Percentiles rank a stretch among this genome's conserved stretches.
Evolutionary conservation across 1,140 invertebrate genomes (phyloP).

Genomic region (Apocrypta bakeri): DNA sequence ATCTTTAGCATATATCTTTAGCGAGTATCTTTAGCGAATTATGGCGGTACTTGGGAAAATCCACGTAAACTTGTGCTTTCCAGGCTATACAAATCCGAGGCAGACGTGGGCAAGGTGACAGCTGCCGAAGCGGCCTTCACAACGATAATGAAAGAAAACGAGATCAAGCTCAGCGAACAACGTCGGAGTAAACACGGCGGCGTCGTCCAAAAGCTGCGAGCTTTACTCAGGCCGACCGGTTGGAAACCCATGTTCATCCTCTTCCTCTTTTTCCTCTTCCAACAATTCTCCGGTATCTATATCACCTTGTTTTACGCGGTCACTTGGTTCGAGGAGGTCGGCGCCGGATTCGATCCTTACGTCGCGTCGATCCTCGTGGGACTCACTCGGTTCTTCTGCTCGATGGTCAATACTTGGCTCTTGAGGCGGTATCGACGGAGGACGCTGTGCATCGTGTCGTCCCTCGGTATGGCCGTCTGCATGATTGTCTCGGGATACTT

Average conservation of each 20-base stretch:
- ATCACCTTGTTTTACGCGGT: constrained; percentile 83
- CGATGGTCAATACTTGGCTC: constrained; percentile 75
- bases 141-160: constrained; percentile 70
- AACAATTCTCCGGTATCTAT: constrained; percentile 80
- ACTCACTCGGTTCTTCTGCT: constrained; percentile 78
- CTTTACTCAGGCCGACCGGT: constrained; percentile 75
- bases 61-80: too few species aligned
- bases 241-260: constrained; percentile 78
- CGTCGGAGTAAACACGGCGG: constrained; percentile 63
- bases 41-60: too few species aligned
- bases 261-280: constrained; percentile 77
- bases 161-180: constrained; percentile 67
- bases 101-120: constrained; percentile 55
- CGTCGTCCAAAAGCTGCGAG: constrained; percentile 63
- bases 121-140: constrained; percentile 64
- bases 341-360: constrained; percentile 72
- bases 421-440: constrained; percentile 74
- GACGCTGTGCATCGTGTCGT: constrained; percentile 73
- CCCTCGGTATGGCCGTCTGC: constrained; percentile 74
- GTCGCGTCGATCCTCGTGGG: constrained; percentile 79
- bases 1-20: too few species aligned
- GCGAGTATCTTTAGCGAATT: too few species aligned
- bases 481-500: constrained; percentile 75
- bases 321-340: constrained; percentile 77
- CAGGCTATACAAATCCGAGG: constrained; percentile 62